These are phyloP conservation scores for Anoplopoma fimbria DNA, from an alignment of 2,113 vertebrate genomes.

Conservation along the genomic window DNA sequence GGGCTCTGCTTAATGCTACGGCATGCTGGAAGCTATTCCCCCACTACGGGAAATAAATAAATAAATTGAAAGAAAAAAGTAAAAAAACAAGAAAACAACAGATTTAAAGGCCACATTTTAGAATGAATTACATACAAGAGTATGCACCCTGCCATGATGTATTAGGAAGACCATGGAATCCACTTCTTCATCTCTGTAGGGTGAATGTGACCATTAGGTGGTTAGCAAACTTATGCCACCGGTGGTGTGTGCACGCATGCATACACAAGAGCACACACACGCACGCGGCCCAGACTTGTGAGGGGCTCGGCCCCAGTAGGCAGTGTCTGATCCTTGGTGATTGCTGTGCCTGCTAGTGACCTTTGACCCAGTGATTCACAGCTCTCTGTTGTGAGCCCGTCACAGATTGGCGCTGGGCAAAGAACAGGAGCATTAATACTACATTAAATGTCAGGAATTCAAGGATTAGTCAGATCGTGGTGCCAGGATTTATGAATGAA, in stretches of 20 bases:
- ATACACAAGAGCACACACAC: neutral
- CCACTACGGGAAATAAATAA: constrained; percentile 78
- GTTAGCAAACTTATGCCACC: constrained; percentile 73
- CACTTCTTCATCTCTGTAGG: constrained; percentile 79
- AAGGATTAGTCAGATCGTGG: constrained; percentile 71
- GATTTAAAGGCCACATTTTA: constrained; percentile 88
- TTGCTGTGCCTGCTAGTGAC: constrained; percentile 71
- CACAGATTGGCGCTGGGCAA: constrained; percentile 71
- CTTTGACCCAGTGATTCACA: constrained; percentile 76
- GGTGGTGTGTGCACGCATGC: constrained; percentile 55
- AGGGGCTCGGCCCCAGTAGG: constrained; percentile 65
- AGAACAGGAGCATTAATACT: constrained; percentile 76
- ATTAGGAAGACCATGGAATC: constrained; percentile 78
- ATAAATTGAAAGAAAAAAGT: constrained; percentile 70
- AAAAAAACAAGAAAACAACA: constrained; percentile 76
- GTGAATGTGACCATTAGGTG: constrained; percentile 80
- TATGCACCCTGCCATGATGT: constrained; percentile 84
- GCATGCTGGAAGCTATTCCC: constrained; percentile 85
- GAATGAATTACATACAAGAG: constrained; percentile 86
- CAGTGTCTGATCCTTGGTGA: constrained; percentile 75
- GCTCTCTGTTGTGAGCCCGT: constrained; percentile 70
- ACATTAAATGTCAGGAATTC: constrained; percentile 80
- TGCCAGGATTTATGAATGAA: constrained; percentile 77
- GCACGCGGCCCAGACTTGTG: constrained; percentile 6
- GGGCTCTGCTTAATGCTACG: constrained; percentile 87